Base-by-base conservation (phyloP, 1,140 invertebrate genomes). In the Lordiphosa collinella region DNA sequence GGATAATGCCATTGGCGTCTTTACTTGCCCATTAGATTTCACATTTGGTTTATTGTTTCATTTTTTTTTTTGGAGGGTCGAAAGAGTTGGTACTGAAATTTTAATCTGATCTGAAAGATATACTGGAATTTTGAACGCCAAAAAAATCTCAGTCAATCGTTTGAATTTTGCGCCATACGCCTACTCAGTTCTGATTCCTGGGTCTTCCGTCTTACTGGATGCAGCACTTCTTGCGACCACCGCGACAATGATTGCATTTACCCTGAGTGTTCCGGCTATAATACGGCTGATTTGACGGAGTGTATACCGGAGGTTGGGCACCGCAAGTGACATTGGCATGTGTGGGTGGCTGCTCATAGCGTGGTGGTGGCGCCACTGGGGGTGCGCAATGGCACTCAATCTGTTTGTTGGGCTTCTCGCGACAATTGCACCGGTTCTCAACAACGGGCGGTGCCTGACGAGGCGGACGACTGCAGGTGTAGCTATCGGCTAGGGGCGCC, bases 1-100 rank as follows among this genome's bases (percentile, higher is more conserved):
- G n/a, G n/a, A n/a, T n/a, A n/a, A n/a, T n/a, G n/a, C n/a, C n/a
- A n/a, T n/a, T 29, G 34, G 3, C 2, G 16, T 43, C 34, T 70
- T 10, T 11, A 71, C 67, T 71, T 73, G 48, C 69, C 70, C 53
- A 73, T 67, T 49, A 46, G 55, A 16, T 36, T 22, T 47, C 64
- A 54, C 36, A 58, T 51, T 43, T 6, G 37, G 16, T 53, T 59
- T 41, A 60, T 65, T 65, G 37, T n/a, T 10, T 10, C 4, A 2
- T 10, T 40, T 47, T 13, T 9, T n/a, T 47, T 34, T 29, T 29
- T 29, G 10, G 2, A 2, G 36, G 18, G 16, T 14, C 8, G 3
- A 3, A 41, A 32, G 14, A 2, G 11, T 25, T 11, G 12, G 34
- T 18, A 16, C 37, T 14, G 10, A 60, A 11, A 10, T 11, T 13